phyloP scores from a whole-genome alignment of 2,113 vertebrate genomes.

The Apeltes quadracus region DNA sequence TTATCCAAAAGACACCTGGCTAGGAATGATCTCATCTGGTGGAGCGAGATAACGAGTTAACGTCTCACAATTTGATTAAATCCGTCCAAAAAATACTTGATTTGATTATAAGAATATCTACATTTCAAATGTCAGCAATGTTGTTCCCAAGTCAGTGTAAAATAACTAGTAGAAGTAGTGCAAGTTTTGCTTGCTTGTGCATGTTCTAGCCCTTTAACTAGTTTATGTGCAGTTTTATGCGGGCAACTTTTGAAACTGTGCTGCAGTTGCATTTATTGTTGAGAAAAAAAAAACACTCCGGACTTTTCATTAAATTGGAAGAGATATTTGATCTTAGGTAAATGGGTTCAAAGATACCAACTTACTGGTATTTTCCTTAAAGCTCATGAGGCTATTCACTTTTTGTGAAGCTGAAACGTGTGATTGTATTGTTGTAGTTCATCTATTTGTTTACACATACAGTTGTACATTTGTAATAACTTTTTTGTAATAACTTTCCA shows the following conservation, averaged over 20 bases:
- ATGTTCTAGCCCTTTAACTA: neutral
- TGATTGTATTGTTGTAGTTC: neutral
- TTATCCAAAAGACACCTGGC: neutral
- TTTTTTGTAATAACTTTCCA: too few relatives aligned
- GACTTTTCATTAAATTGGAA: neutral
- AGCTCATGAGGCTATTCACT: neutral
- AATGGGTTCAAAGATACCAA: neutral
- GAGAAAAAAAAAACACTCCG: neutral
- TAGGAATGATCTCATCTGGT: neutral
- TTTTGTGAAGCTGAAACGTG: neutral
- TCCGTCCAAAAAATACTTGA: neutral
- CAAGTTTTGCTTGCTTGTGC: neutral
- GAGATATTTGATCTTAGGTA: neutral
- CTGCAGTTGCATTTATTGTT: neutral
- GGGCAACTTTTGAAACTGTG: neutral
- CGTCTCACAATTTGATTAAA: neutral
- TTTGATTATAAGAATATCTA: neutral
- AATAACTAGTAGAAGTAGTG: neutral
- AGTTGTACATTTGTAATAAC: neutral
- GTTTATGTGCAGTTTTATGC: neutral
- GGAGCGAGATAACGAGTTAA: neutral
- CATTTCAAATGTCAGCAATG: neutral
- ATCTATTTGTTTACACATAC: neutral
- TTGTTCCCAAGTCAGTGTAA: neutral
- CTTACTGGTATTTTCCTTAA: neutral